phyloP scores from a whole-genome alignment of 2,113 vertebrate genomes.

The Perca fluviatilis region DNA sequence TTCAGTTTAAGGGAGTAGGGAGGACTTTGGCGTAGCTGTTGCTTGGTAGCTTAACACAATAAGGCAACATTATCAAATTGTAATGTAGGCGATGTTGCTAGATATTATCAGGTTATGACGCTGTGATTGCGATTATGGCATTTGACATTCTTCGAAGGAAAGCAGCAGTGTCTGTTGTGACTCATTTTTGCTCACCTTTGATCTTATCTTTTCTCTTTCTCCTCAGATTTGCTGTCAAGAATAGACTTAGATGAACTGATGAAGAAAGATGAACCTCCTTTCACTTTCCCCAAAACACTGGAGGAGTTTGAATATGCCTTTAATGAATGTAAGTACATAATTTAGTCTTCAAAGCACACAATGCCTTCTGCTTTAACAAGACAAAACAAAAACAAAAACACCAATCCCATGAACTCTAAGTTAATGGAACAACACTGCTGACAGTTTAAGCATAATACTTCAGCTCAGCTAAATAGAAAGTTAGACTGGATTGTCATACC shows the following conservation, averaged over 20 bases:
- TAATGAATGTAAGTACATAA: conserved; percentile 92
- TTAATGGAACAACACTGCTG: background rate
- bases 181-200: background rate
- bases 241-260: conserved; percentile 98
- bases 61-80: background rate
- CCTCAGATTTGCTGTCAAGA: conserved; percentile 94
- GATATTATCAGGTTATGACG: background rate
- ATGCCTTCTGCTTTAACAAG: background rate
- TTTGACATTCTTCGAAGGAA: background rate
- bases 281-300: conserved; percentile 95
- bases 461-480: background rate
- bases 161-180: background rate
- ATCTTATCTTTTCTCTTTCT: conserved; percentile 8
- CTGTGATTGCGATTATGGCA: background rate
- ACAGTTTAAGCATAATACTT: background rate
- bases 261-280: conserved; percentile 98
- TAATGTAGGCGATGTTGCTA: background rate
- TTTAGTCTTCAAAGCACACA: conserved; percentile 27
- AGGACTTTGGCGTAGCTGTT: background rate
- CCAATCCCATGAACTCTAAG: background rate
- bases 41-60: background rate
- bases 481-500: background rate
- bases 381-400: background rate
- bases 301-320: conserved; percentile 97
- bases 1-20: conserved; percentile 1